These are phyloP conservation scores for Oenanthe oenanthe DNA, from an alignment of 2,113 vertebrate species.

Conservation along the genomic window DNA sequence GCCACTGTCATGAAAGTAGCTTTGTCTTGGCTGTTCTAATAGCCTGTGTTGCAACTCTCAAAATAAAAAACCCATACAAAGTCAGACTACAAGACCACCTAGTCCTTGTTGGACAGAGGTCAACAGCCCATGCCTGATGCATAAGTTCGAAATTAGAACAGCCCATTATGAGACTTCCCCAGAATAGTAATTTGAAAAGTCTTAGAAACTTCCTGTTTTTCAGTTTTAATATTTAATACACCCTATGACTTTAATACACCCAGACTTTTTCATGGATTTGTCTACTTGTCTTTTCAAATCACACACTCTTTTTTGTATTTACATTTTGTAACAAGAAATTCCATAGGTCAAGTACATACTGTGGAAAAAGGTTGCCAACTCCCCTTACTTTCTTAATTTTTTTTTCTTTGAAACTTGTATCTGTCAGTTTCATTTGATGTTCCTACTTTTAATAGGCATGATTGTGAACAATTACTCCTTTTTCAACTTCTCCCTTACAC, in stretches of 20 bases:
- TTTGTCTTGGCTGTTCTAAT: not conserved
- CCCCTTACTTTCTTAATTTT: rapidly evolving
- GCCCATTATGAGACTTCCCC: not conserved
- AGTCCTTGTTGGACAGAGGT: not conserved
- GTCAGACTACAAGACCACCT: not conserved
- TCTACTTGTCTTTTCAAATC: not conserved
- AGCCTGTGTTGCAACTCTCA: not conserved
- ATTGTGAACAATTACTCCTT: not conserved
- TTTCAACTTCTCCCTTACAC: not conserved
- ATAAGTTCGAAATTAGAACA: not conserved
- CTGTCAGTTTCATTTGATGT: not conserved
- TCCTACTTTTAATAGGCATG: not conserved
- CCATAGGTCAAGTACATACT: not conserved
- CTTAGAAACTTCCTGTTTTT: not conserved
- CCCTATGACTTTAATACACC: not conserved
- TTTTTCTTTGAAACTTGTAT: not conserved
- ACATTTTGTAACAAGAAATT: not conserved
- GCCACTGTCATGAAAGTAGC: not conserved
- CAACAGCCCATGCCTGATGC: not conserved
- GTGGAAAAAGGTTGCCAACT: not conserved
- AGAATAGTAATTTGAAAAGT: not conserved
- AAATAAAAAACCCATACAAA: not conserved
- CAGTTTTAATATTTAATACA: not conserved
- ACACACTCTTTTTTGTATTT: not conserved
- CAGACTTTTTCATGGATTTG: not conserved